Base-by-base conservation (phyloP, 2,113 vertebrate genomes). In the Rhombomys opimus region DNA sequence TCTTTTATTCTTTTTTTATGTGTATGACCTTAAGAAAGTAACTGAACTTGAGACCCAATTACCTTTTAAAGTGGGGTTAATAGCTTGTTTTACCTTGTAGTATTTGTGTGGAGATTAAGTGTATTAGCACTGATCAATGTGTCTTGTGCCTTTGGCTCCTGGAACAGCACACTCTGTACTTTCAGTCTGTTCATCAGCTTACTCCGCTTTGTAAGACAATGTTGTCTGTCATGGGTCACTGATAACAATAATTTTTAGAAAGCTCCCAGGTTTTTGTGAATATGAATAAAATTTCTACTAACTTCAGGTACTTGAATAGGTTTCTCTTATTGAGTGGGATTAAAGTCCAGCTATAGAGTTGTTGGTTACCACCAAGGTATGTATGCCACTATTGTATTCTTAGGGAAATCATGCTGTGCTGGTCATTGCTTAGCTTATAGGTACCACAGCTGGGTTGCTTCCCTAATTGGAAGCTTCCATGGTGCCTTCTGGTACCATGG, bases 71-170 rank as follows among this genome's bases (percentile, higher is more conserved):
- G 75, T 30, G 75, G 90, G 63, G 61, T 73, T 91, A 63, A 94
- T 97, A 94, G 88, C 46, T 46, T 93, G 61, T 95, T 57, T 96
- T 84, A 95, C 90, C 38, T 75, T 87, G 50, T 5, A 82, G 80
- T 14, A 17, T 61, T 82, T 50, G 4, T 72, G 61, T 87, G 46
- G 89, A 18, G 59, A 89, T 54, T 70, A 50, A 38, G 25, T 54
- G 46, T 38, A 61, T n/a, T 86, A 75, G 90, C 68, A 77, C 87
- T 87, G 72, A n/a, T 17, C 7, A 32, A 68, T 13, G 27, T 5
- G 2, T 3, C 63, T 57, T 22, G 1, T 0, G 13, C 59, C 87
- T 50, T 87, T 32, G 20, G 27, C 41, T 91, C 30, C 65, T 72
- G 90, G 38, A 46, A 54, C 5, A 8, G 50, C 1, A 2, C 63